Evolutionary conservation across 2,888 invertebrate genomes (phyloP).

Genomic region (Drosophila prolongata): DNA sequence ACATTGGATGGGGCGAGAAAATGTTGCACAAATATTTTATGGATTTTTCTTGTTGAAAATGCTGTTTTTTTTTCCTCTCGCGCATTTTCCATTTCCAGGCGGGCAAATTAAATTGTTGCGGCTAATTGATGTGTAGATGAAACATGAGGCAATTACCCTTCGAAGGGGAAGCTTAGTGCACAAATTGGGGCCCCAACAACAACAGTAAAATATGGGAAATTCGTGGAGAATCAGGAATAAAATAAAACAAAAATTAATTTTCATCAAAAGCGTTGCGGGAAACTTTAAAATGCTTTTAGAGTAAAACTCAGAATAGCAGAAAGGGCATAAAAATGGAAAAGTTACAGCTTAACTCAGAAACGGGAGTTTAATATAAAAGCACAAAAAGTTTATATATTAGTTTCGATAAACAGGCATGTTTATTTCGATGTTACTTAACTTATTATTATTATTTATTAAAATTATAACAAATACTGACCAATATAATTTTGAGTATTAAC

Average conservation of each 20-base stretch:
- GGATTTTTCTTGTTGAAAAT: slow-evolving; percentile 67
- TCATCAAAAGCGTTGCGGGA: slow-evolving; percentile 3
- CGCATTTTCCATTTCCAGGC: slow-evolving; percentile 26
- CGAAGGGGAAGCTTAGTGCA: slow-evolving; percentile 56
- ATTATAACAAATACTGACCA: too few relatives aligned
- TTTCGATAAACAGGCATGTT: too few relatives aligned
- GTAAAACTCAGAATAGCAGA: background rate
- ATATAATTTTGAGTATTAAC: too few relatives aligned
- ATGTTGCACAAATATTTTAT: slow-evolving; percentile 64
- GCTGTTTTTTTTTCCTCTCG: slow-evolving; percentile 12
- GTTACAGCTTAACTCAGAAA: background rate
- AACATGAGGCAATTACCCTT: slow-evolving; percentile 45
- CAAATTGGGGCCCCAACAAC: slow-evolving; percentile 52
- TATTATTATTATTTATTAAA: too few relatives aligned
- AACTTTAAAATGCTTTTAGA: slow-evolving; percentile 18
- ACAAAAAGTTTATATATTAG: background rate
- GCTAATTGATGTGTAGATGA: slow-evolving; percentile 71
- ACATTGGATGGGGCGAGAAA: slow-evolving; percentile 5
- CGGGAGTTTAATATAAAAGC: background rate
- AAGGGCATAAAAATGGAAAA: background rate
- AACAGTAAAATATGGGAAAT: slow-evolving; percentile 13
- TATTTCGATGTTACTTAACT: too few relatives aligned
- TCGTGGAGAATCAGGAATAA: background rate
- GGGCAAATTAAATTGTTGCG: slow-evolving; percentile 66
- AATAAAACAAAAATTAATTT: slow-evolving; percentile 5